Evolutionary conservation across 2,113 vertebrate genomes (phyloP).

Genomic region (Bubo blakistoni): DNA sequence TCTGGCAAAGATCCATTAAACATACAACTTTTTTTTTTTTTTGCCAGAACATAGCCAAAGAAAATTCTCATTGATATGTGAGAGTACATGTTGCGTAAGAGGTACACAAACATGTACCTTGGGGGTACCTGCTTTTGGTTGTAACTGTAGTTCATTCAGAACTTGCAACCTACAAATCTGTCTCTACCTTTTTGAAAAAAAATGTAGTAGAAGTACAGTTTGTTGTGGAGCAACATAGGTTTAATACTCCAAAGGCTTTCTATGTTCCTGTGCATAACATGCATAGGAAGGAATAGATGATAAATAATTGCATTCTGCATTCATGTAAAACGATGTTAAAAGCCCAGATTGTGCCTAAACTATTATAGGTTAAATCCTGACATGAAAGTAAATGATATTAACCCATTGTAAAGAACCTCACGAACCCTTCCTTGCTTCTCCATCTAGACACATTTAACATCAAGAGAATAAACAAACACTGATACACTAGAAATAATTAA

Average conservation of each 20-base stretch:
- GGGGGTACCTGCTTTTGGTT: background rate
- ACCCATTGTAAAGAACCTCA: background rate
- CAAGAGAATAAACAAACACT: background rate
- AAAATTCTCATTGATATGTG: background rate
- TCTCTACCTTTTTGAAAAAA: background rate
- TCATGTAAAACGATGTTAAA: background rate
- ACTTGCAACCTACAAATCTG: background rate
- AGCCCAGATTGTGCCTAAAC: background rate
- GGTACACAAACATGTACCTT: background rate
- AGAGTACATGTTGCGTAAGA: background rate
- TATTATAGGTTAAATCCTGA: background rate
- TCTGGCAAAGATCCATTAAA: background rate
- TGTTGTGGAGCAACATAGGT: background rate
- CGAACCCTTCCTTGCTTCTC: background rate
- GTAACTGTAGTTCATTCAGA: background rate
- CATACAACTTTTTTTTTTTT: background rate
- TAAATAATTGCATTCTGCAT: background rate
- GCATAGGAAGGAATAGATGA: background rate
- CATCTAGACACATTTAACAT: background rate
- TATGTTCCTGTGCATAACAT: background rate
- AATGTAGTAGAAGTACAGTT: background rate
- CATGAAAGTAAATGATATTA: background rate
- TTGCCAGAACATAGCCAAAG: background rate
- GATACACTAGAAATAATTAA: background rate
- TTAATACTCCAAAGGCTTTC: background rate